Base-by-base conservation (phyloP, 2,113 vertebrate species). In the Vanacampus margaritifer region DNA sequence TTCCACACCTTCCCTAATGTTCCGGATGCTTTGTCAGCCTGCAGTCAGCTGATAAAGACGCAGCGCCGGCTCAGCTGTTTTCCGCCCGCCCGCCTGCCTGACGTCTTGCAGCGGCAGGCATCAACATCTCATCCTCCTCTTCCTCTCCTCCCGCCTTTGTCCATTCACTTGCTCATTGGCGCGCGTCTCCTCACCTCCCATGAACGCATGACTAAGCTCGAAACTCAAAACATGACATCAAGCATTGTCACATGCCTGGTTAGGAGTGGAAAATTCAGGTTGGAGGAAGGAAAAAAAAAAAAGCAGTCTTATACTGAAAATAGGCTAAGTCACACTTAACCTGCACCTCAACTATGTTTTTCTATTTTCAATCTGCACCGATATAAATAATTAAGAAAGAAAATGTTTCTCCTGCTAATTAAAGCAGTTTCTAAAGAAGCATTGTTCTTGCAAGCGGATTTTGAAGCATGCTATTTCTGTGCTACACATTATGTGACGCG, bases 11-110 rank as follows among this genome's bases (percentile, higher is more conserved):
- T 64, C 72, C 65, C 23, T 43, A 51, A 28, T 65, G 69, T 69
- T 68, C 74, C 79, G 73, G 70, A 65, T 84, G 75, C 74, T 75
- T 73, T 75, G 85, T 81, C 85, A 84, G 79, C 76, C 82, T 83
- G 76, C 74, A 82, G 81, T 86, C 88, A 88, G 82, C 89, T 90
- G 89, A 88, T 84, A 74, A 74, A 84, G 74, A 83, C 36, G 65
- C 74, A 70, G 59, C 62, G 76, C 83, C 79, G 82, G 78, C 82
- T 90, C 87, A 89, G 88, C 83, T 84, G 82, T 84, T 87, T 82
- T 65, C 48, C 50, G 48, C 23, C n/a, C 41, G 62, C 69, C 67
- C 57, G 67, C 54, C 60, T 65, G 65, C 46, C 57, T 28, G 48
- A 43, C 43, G 17, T 81, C 75, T n/a, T 80, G 68, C 75, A 61